Base-by-base conservation (phyloP, 2,888 invertebrate genomes). In the Portevinia maculata region DNA sequence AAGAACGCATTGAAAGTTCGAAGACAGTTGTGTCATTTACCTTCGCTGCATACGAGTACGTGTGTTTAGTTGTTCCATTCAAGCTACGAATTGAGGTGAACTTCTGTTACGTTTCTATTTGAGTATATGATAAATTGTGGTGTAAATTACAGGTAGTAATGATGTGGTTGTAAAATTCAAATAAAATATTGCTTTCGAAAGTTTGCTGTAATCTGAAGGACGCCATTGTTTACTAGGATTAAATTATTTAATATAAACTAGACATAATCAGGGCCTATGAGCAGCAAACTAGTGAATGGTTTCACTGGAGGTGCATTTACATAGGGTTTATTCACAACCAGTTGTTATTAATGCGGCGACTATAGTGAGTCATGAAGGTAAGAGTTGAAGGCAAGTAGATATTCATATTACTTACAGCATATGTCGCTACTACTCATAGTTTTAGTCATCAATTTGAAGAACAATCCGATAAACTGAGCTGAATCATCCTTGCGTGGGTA, bases 161-260 rank as follows among this genome's bases (percentile, higher is more conserved):
- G 70, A 60, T 70, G 50, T 41, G 70, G 59, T 70, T 50, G 57
- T 39, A 19, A 30, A 46, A 48, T 48, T 19, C 21, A 34, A 13
- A 34, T 53, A 8, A n/a, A 28, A 17, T 19, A 21, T 11, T 17
- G 34, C 24, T 7, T 13, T 21, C 17, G 9, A 11, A 9, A 44
- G 15, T 44, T 17, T 11, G 19, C 19, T 39, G 17, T 3, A 21
- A 17, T 13, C 41, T 15, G 41, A 9, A 15, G 15, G 8, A 8
- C 3, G 13, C 17, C 9, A 1, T 9, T 8, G 28, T 11, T 15
- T 17, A 15, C 9, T 24, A 9, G 0, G 2, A 17, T 57, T 9
- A n/a, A 37, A 37, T 34, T 21, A 34, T 44, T 32, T 4, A 13
- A 39, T 17, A 39, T 24, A 41, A 7, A 30, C 17, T 59, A 28